phyloP scores from a whole-genome alignment of 2,888 invertebrate species.

The Crematogaster levior region DNA sequence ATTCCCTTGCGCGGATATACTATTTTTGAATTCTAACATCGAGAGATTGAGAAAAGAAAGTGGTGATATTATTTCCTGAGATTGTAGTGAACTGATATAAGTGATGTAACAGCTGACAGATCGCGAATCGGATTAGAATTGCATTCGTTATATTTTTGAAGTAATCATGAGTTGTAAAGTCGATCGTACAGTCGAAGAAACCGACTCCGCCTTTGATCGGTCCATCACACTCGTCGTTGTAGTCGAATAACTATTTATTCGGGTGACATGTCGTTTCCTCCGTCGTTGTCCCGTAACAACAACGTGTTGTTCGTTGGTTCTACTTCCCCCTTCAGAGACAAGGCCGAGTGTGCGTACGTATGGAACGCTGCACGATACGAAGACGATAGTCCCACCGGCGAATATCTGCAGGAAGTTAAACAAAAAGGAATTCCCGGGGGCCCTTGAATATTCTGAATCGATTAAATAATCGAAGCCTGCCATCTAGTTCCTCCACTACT shows the following conservation, averaged over 20 bases:
- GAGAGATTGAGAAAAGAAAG: neutral
- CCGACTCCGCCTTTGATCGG: slow-evolving; percentile 58
- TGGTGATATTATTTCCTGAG: neutral
- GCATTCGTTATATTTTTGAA: slow-evolving; percentile 22
- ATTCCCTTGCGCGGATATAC: neutral
- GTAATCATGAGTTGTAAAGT: slow-evolving; percentile 51
- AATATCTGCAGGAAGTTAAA: slow-evolving; percentile 84
- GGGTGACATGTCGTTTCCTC: slow-evolving; percentile 72
- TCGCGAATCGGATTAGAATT: neutral
- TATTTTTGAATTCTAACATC: neutral
- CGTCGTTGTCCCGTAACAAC: slow-evolving; percentile 75
- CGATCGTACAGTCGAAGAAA: slow-evolving; percentile 54
- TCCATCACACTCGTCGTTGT: slow-evolving; percentile 44
- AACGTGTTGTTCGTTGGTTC: slow-evolving; percentile 60
- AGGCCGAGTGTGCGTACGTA: slow-evolving; percentile 41
- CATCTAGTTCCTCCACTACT: slow-evolving; percentile 78
- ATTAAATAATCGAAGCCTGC: slow-evolving; percentile 85
- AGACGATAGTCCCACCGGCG: slow-evolving; percentile 65
- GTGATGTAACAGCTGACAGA: neutral
- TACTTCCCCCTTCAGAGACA: slow-evolving; percentile 65
- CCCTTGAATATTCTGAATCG: slow-evolving; percentile 85
- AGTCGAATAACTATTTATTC: slow-evolving; percentile 68
- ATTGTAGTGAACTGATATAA: neutral
- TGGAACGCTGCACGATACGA: slow-evolving; percentile 46
- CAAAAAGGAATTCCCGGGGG: slow-evolving; percentile 81